Evolutionary conservation across 2,888 invertebrate species (phyloP), one percentile per base, ranked within the genome.

Genomic region (Torymus auratus): DNA sequence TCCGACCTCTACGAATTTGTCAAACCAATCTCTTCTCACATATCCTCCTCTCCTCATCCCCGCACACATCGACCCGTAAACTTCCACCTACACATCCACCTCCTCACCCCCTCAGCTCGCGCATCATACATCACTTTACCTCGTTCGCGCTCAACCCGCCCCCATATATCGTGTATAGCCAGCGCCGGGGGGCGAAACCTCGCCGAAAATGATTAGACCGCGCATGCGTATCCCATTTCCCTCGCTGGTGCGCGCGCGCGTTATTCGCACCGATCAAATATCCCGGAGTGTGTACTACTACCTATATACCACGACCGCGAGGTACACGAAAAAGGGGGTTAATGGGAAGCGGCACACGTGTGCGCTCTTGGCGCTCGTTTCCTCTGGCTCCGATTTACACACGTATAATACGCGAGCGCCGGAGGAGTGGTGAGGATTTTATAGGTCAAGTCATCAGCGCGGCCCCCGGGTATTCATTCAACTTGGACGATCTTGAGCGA

Each of bases 391-490:
- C 52, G 52, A 20, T 53, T 60, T n/a, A 50, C 23, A 15, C 56
- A 7, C n/a, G 13, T 41, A 20, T 61, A 15, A 52, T 12, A 15
- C 1, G 20, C 14, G 20, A 1, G 58, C 15, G n/a, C n/a, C n/a
- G 15, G 50, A 13, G 14, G 14, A 7, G 58, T 58, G 14, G 12
- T 68, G 65, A 17, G 61, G 61, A 68, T 72, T 78, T 50, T 68
- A 41, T 41, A 61, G 78, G 78, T 72, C 78, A 72, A 78, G 67
- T 78, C 23, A 68, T 55, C 70, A 53, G 53, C 17, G 50, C 5
- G 20, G 20, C 23, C 23, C 52, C 64, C 23, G 64, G 41, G 28
- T 23, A 64, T 23, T 11, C n/a, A n/a, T 64, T n/a, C 64, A 41
- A 23, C n/a, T 64, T 64, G n/a, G 62, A 28, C 28, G n/a, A 23